Percentiles rank a stretch among this genome's conserved stretches.
Evolutionary conservation across 2,113 vertebrate genomes (phyloP).

Genomic region (Glaucidium brasilianum): DNA sequence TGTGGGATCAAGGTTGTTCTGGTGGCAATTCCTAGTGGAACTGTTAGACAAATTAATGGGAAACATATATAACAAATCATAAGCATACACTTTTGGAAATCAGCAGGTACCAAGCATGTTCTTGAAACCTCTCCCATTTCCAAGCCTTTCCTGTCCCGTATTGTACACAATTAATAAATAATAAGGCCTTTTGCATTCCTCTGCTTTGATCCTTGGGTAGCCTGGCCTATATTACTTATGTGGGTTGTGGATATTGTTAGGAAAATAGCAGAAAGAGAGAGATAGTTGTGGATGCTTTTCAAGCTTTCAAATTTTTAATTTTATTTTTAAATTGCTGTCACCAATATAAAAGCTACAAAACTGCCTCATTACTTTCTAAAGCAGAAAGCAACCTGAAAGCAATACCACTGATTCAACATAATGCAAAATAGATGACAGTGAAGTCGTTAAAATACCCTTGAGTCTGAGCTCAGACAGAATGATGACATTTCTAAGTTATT

Average conservation of each 20-base stretch:
- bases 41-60: background rate
- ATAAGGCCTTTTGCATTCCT: background rate
- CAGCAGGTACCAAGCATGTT: background rate
- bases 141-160: background rate
- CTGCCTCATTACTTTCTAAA: background rate
- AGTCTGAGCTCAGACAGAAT: background rate
- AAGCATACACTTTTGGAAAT: background rate
- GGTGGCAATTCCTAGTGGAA: background rate
- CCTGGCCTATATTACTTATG: background rate
- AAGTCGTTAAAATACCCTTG: background rate
- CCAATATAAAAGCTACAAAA: background rate
- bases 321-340: background rate
- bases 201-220: background rate
- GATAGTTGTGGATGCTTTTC: background rate
- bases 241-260: background rate
- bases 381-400: background rate
- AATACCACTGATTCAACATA: background rate
- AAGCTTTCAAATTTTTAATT: background rate
- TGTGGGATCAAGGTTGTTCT: background rate
- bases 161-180: background rate
- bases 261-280: background rate
- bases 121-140: background rate
- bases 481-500: background rate
- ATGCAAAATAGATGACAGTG: background rate
- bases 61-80: background rate